phyloP scores from a whole-genome alignment of 92 coral and sea anemone genomes.

The Parazoanthus swiftii region DNA sequence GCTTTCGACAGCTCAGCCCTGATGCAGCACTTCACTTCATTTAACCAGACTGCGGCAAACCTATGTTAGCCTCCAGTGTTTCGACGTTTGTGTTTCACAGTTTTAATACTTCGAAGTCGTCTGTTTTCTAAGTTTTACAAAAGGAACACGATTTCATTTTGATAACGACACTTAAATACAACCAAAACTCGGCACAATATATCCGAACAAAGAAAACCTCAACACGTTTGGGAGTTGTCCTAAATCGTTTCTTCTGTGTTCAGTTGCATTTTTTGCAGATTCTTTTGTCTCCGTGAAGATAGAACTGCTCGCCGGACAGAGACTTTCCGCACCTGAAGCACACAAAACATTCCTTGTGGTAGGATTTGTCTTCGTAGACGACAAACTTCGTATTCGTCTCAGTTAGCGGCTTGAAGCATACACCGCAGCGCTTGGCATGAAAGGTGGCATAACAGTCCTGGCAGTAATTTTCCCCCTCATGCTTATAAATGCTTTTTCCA shows the following conservation, averaged over 20 bases:
- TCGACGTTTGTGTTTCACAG: neutral
- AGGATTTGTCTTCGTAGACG: slow-evolving; percentile 52
- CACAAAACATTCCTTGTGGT: slow-evolving; percentile 53
- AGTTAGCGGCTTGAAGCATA: slow-evolving; percentile 40
- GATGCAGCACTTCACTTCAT: too few relatives aligned
- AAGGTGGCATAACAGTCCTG: slow-evolving; percentile 43
- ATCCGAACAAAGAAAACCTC: slow-evolving; percentile 1
- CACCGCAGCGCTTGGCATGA: slow-evolving; percentile 52
- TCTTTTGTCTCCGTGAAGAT: slow-evolving; percentile 50
- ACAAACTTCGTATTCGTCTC: slow-evolving; percentile 52
- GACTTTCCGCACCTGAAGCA: slow-evolving; percentile 55
- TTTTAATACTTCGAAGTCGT: neutral
- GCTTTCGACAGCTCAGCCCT: neutral
- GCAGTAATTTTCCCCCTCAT: slow-evolving; percentile 53
- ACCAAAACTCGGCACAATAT: neutral
- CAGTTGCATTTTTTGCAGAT: slow-evolving; percentile 52
- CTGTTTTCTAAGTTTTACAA: neutral
- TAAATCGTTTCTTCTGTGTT: neutral
- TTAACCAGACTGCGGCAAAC: neutral
- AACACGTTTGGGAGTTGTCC: slow-evolving; percentile 15
- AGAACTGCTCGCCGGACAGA: slow-evolving; percentile 58
- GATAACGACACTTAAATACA: neutral
- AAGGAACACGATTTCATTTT: neutral
- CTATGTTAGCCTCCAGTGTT: neutral
- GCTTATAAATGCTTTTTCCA: slow-evolving; percentile 52